These are phyloP conservation scores for Lophura nycthemera DNA, from an alignment of 2,113 vertebrate species.

Conservation along the genomic window DNA sequence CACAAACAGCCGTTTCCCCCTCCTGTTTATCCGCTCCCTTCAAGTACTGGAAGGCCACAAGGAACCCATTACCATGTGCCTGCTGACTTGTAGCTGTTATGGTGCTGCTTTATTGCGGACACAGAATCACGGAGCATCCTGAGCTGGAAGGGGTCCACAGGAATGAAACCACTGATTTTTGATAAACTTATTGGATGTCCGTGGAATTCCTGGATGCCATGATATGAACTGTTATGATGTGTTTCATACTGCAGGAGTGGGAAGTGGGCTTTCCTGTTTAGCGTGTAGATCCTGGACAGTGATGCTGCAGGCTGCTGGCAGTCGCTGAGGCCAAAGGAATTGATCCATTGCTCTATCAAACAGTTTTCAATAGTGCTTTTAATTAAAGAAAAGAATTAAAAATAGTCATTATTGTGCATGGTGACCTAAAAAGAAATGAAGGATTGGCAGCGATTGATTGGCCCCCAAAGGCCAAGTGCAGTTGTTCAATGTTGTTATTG, in stretches of 20 bases:
- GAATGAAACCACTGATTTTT: background rate
- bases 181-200: accelerated
- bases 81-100: accelerated
- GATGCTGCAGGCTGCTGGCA: background rate
- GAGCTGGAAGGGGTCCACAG: background rate
- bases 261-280: background rate
- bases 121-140: background rate
- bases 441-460: constrained; percentile 28
- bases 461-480: background rate
- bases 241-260: background rate
- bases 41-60: no score
- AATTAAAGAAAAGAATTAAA: constrained; percentile 12
- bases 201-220: accelerated
- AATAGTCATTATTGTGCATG: background rate
- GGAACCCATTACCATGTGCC: accelerated
- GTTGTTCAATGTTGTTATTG: background rate
- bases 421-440: constrained; percentile 29
- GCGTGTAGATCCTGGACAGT: background rate
- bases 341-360: constrained; percentile 5
- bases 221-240: accelerated
- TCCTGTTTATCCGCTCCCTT: no score
- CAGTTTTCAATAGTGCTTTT: constrained; percentile 38
- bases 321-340: background rate
- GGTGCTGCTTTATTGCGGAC: background rate
- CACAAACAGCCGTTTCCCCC: no score